Conservation (phyloP, 2,797 vertebrate species). For the Thripadectes ignobilis region DNA sequence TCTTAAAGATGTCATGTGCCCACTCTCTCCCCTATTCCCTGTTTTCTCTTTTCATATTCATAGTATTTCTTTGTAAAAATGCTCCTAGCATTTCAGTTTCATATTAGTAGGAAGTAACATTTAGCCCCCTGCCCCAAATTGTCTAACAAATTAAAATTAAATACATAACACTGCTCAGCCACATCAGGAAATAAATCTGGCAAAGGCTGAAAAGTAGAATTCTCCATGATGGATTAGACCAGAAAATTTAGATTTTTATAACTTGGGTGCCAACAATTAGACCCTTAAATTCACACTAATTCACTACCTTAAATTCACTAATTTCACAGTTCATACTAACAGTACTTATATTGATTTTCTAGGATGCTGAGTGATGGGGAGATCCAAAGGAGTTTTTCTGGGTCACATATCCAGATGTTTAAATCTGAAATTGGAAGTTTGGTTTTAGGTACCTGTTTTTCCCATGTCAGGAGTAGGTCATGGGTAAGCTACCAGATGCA, state of each 20-base stretch:
- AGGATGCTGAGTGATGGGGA: neutral
- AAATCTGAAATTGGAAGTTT: neutral
- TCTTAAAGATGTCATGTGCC: neutral
- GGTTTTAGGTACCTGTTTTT: neutral
- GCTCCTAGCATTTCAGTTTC: neutral
- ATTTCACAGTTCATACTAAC: neutral
- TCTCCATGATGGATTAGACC: neutral
- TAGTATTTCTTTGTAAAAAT: neutral
- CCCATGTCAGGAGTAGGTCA: fast-evolving
- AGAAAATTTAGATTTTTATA: neutral
- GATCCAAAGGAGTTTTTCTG: neutral
- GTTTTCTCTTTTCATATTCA: neutral
- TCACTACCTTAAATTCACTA: too few species aligned
- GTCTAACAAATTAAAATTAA: neutral
- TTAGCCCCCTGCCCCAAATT: neutral
- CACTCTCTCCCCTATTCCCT: neutral
- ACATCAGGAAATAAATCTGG: neutral
- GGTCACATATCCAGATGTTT: neutral
- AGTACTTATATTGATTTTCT: neutral
- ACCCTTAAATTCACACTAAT: neutral
- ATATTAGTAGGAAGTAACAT: neutral
- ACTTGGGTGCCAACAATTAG: neutral
- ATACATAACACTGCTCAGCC: neutral
- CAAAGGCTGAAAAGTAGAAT: neutral
- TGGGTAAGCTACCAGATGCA: neutral